These are phyloP conservation scores for Gymnocypris eckloni DNA, from an alignment of 2,797 vertebrate genomes.

Conservation along the genomic window DNA sequence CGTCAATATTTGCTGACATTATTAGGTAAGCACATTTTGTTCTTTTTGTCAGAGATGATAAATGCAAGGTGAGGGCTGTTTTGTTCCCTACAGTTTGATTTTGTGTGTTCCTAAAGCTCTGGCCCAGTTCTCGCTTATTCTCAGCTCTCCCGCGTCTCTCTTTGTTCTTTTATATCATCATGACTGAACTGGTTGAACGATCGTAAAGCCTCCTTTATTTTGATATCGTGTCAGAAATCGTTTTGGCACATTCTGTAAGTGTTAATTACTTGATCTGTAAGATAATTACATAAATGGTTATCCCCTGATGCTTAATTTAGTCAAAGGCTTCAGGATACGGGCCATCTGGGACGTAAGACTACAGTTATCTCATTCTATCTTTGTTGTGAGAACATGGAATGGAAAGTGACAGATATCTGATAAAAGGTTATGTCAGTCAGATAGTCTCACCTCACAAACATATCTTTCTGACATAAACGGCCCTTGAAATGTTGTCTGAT, in stretches of 20 bases:
- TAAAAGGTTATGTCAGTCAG: not conserved
- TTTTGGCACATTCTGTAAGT: conserved; percentile 34
- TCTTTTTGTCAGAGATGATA: not conserved
- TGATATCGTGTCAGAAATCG: conserved; percentile 23
- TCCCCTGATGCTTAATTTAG: conserved; percentile 67
- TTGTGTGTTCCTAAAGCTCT: not conserved
- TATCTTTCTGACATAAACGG: not conserved
- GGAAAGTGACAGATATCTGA: conserved; percentile 15
- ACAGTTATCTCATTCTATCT: conserved; percentile 53
- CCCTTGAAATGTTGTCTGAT: not conserved
- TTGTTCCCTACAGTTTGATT: conserved; percentile 2
- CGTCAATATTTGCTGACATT: not conserved
- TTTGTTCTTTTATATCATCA: conserved; percentile 20
- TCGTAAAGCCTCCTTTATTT: conserved; percentile 10
- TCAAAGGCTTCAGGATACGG: conserved; percentile 66
- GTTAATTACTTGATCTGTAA: conserved; percentile 57
- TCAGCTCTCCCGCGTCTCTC: not conserved
- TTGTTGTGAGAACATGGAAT: not conserved
- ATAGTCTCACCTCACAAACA: not conserved
- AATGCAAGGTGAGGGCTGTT: not conserved
- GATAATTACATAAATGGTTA: conserved; percentile 70
- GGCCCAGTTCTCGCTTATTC: conserved; percentile 11
- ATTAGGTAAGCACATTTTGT: not conserved
- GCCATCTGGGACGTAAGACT: conserved; percentile 72
- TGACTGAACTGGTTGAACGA: conserved; percentile 19